phyloP scores from a whole-genome alignment of 2,113 vertebrate genomes.

The Dromaius novaehollandiae region DNA sequence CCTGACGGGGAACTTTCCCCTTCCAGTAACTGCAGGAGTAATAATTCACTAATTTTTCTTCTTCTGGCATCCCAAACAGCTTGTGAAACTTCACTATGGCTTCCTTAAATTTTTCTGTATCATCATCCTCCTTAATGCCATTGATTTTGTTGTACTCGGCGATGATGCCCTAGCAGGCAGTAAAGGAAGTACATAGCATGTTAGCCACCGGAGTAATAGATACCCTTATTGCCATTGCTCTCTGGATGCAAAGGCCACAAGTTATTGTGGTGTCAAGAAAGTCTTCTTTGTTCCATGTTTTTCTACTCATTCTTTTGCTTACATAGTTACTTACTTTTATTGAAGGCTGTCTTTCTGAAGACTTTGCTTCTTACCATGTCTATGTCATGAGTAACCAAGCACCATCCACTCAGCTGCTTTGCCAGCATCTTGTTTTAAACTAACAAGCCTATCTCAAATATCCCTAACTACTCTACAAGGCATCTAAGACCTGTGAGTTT shows the following conservation, averaged over 20 bases:
- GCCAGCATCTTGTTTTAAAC: background rate
- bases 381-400: background rate
- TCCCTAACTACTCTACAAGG: background rate
- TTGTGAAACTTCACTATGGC: constrained; percentile 93
- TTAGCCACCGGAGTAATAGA: background rate
- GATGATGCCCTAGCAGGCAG: constrained; percentile 88
- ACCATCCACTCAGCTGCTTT: background rate
- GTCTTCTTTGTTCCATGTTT: background rate
- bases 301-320: background rate
- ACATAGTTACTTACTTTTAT: background rate
- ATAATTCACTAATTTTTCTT: constrained; percentile 98
- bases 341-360: background rate
- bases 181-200: background rate
- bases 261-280: background rate
- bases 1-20: constrained; percentile 94
- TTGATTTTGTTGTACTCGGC: constrained; percentile 98
- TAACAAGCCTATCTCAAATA: background rate
- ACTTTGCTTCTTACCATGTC: background rate
- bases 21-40: constrained; percentile 99
- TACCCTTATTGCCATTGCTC: background rate
- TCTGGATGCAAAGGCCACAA: background rate
- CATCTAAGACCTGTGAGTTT: background rate
- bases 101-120: constrained; percentile 98
- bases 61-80: constrained; percentile 96
- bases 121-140: constrained; percentile 93